Base-by-base conservation (phyloP, 2,113 vertebrate genomes). In the Myotis lucifugus region DNA sequence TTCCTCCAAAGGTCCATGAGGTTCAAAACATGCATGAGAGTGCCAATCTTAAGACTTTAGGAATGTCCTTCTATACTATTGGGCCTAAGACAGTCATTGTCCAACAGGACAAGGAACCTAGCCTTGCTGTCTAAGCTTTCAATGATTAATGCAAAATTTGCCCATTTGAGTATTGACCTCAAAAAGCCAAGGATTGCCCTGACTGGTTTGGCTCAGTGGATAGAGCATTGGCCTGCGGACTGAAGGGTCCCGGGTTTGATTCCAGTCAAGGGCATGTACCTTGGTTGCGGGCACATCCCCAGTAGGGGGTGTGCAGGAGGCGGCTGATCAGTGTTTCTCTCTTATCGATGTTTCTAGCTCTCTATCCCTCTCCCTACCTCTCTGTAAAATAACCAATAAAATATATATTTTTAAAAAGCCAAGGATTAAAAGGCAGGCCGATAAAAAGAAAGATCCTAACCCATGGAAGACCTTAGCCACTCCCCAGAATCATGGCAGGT, bases 371-470 rank as follows among this genome's bases (percentile, higher is more conserved):
- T n/a, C n/a, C n/a, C n/a, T n/a, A n/a, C n/a, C n/a, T n/a, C n/a
- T n/a, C n/a, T n/a, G n/a, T n/a, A n/a, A n/a, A n/a, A n/a, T n/a
- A n/a, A n/a, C n/a, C n/a, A n/a, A n/a, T n/a, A n/a, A n/a, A n/a
- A n/a, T n/a, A n/a, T n/a, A n/a, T n/a, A n/a, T n/a, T n/a, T n/a
- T n/a, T n/a, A 29, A 72, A 85, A 88, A 32, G 37, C 11, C 66
- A 81, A 95, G 8, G 81, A 92, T 42, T 88, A 91, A 61, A 88
- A 81, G 15, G 7, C 15, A 96, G n/a, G 7, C 19, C 64, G 67
- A 73, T 46, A 93, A 56, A 95, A 25, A 87, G 77, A 59, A 8
- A 76, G 59, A 77, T 25, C 74, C 42, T 59, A 52, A 70, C 50
- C 73, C n/a, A 56, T 56, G 23, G n/a, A 92, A 91, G 78, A 72